phyloP scores from a whole-genome alignment of 2,797 vertebrate species.

The Alcedo quadribrachys region DNA sequence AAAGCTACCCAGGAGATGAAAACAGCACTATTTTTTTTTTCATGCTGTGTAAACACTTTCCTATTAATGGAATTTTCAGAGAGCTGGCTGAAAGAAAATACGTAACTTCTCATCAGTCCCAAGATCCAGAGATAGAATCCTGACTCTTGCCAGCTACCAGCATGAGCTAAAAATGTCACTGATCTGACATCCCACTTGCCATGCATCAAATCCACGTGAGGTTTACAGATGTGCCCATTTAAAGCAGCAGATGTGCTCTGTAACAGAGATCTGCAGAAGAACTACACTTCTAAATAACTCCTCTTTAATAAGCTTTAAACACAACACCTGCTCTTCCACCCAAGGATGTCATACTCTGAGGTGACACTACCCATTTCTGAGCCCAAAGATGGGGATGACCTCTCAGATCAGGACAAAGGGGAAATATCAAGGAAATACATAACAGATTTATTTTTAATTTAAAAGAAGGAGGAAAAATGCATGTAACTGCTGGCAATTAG shows the following conservation, averaged over 20 bases:
- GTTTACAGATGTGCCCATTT: background rate
- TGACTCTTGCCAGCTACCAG: background rate
- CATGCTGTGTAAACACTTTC: background rate
- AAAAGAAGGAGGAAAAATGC: background rate
- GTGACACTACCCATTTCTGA: background rate
- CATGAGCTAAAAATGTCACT: background rate
- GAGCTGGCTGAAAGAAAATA: background rate
- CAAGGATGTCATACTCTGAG: background rate
- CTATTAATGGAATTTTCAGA: background rate
- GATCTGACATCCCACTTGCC: background rate
- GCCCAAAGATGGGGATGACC: background rate
- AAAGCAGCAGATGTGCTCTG: background rate
- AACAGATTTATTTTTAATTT: background rate
- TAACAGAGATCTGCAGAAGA: background rate
- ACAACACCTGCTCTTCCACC: background rate
- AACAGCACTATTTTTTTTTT: background rate
- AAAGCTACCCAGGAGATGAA: background rate
- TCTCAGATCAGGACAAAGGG: background rate
- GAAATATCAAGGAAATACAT: background rate
- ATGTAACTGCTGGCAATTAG: background rate
- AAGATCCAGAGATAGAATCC: background rate
- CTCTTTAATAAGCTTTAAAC: constrained; percentile 1
- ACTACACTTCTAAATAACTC: background rate
- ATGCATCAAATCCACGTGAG: background rate
- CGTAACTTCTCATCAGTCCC: background rate